Evolutionary conservation across 64 coral and sea anemone species (phyloP).

Genomic region (Actinia equina): DNA sequence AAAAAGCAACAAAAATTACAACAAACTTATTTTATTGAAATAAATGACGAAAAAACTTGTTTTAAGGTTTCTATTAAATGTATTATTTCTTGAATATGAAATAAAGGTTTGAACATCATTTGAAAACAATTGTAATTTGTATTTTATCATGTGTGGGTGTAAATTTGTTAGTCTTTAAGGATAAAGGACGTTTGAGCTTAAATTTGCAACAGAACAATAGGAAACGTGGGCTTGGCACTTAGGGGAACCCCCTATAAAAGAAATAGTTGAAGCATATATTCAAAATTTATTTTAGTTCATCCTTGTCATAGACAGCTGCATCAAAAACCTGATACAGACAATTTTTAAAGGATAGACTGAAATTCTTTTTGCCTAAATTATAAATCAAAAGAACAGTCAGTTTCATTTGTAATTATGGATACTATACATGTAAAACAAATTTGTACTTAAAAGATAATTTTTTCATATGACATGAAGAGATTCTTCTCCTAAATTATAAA

Average conservation of each 20-base stretch:
- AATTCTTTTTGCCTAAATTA: too few species aligned
- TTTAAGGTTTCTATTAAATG: slow-evolving; percentile 32
- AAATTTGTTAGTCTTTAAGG: neutral
- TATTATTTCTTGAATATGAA: slow-evolving; percentile 28
- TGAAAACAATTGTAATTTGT: neutral
- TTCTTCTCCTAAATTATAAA: too few species aligned
- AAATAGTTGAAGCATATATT: neutral
- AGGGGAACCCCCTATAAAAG: neutral
- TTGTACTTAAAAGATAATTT: too few species aligned
- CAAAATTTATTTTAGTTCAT: neutral
- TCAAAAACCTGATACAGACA: too few species aligned
- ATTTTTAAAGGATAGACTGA: too few species aligned
- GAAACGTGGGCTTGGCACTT: neutral
- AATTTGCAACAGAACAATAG: neutral
- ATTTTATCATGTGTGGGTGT: neutral
- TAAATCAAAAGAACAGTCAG: too few species aligned
- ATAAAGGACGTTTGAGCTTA: neutral
- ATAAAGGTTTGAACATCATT: slow-evolving; percentile 23
- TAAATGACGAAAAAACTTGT: slow-evolving; percentile 35
- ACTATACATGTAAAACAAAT: too few species aligned
- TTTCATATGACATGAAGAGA: too few species aligned
- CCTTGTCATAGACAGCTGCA: neutral
- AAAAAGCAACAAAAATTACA: slow-evolving; percentile 22
- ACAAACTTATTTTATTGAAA: slow-evolving; percentile 44
- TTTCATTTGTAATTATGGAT: too few species aligned